Evolutionary conservation across 2,113 vertebrate species (phyloP), one percentile per base, ranked within the genome.

Genomic region (Pollachius pollachius): DNA sequence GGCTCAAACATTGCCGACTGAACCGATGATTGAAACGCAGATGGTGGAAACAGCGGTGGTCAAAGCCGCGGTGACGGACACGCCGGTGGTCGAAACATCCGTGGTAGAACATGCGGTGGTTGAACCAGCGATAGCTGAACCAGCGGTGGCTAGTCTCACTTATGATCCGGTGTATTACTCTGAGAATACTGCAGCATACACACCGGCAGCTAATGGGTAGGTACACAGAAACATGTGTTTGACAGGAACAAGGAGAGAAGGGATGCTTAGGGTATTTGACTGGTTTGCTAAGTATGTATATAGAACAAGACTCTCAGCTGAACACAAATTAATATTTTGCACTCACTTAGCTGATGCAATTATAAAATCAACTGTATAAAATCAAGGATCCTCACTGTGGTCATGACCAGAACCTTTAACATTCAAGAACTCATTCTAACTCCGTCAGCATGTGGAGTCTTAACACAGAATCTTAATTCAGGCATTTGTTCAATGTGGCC

Each of bases 201-300:
- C 66, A 5, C 65, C 63, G 18, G 73, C 74, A 62, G 64, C 67
- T 18, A 82, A 84, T n/a, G 18, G 62, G 89, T 88, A 65, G 80
- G 76, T 37, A 41, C 41, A 60, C 56, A 60, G 9, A 21, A 52
- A 37, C 8, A 18, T 15, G 48, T 54, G 16, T 17, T 41, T 18
- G 64, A 48, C 17, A 48, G 30, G 27, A 37, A n/a, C 27, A 41
- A 64, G 30, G 34, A 52, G 64, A 19, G 34, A 9, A 12, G 23
- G 11, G 37, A 48, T 27, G 16, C 57, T 27, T 34, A 34, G 30
- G 23, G 23, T 23, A 23, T 23, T 23, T 23, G 23, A 23, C 23
- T 23, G 23, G 23, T 23, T 23, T 23, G 21, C 21, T 23, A 23
- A 23, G 21, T 2, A 23, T 23, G 21, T 23, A 23, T 23, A 23